Evolutionary conservation across 2,797 vertebrate species (phyloP).

Genomic region (Chaunax sp.): DNA sequence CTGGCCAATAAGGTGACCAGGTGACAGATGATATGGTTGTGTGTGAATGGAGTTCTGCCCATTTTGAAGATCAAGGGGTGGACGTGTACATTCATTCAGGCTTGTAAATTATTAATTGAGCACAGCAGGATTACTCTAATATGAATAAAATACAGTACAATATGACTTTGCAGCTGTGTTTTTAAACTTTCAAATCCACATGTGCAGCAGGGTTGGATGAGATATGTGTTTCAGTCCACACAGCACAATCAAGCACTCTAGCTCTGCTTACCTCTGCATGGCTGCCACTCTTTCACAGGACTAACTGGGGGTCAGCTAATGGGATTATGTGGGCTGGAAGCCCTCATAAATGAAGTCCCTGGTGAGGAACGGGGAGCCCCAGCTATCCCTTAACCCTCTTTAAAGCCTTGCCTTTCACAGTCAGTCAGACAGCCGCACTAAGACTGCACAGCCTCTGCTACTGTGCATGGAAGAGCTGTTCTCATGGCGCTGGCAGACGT

Average conservation of each 20-base stretch:
- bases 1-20: background rate
- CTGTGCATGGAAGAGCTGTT: constrained; percentile 27
- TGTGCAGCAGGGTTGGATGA: constrained; percentile 14
- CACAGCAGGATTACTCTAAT: background rate
- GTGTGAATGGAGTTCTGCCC: background rate
- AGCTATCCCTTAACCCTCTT: constrained; percentile 74
- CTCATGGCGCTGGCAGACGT: constrained; percentile 41
- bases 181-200: background rate
- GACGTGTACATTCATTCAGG: background rate
- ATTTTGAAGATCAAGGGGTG: background rate
- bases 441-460: constrained; percentile 53
- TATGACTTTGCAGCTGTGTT: background rate
- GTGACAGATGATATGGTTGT: background rate
- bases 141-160: background rate
- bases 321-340: constrained; percentile 79
- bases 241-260: constrained; percentile 31
- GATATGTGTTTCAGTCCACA: constrained; percentile 39
- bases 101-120: constrained; percentile 3
- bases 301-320: constrained; percentile 74
- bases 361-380: constrained; percentile 65
- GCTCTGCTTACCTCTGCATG: constrained; percentile 58
- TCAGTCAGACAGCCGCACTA: constrained; percentile 52
- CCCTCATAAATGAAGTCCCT: constrained; percentile 77
- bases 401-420: constrained; percentile 72
- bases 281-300: constrained; percentile 58